Conservation (phyloP, 2,797 vertebrate genomes). For the Halcyon smyrnensis region DNA sequence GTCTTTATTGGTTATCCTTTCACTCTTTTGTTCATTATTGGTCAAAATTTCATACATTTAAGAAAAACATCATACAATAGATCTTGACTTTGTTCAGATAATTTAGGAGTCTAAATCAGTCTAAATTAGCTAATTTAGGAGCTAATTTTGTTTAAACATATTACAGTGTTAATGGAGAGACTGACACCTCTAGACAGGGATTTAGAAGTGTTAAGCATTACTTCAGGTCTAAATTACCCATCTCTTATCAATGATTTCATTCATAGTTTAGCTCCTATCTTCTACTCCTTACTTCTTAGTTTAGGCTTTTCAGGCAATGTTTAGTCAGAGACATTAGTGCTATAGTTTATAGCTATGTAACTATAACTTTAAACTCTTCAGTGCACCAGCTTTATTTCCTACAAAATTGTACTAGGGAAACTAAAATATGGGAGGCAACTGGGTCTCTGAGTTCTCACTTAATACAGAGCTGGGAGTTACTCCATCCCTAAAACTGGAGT, state of each 20-base stretch:
- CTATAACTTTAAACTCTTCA: not conserved
- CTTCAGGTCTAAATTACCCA: not conserved
- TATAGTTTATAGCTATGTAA: not conserved
- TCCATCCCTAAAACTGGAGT: not conserved
- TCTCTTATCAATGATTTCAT: not conserved
- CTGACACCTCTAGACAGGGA: not conserved
- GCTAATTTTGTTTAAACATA: not conserved
- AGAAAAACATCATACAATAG: not conserved
- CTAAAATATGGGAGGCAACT: not conserved
- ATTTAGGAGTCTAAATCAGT: not conserved
- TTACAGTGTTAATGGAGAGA: not conserved
- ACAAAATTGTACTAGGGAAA: not conserved
- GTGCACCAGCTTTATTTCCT: not conserved
- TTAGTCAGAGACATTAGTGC: not conserved
- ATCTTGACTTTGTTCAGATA: not conserved
- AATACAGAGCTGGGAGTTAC: not conserved
- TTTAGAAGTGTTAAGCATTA: not conserved
- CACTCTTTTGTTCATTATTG: not conserved
- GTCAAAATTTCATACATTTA: accelerated
- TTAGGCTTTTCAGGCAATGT: not conserved
- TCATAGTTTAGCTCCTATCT: not conserved
- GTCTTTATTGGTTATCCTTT: not conserved
- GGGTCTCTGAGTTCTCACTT: not conserved
- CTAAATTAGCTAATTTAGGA: not conserved
- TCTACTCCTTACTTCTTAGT: not conserved